Base-by-base conservation (phyloP, 2,113 vertebrate species). In the Rhadina sibilatrix region DNA sequence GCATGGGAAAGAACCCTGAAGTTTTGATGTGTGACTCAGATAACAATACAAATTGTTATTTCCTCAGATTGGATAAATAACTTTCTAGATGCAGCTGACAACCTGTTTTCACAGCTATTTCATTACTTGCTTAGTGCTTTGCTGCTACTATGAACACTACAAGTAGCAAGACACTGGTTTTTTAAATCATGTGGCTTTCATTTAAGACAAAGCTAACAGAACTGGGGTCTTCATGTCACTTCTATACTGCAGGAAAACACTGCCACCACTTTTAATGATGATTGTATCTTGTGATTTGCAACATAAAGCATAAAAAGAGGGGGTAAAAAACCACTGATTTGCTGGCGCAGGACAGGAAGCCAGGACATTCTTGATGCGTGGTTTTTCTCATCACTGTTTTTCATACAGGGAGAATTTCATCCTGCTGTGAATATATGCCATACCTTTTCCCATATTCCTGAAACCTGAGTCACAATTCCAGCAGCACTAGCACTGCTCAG, bases 71-170 rank as follows among this genome's bases (percentile, higher is more conserved):
- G n/a, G 80, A 85, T 63, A 96, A 94, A 75, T 89, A 97, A 91
- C 75, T 94, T 93, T 90, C 57, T 50, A 91, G 81, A 93, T 15
- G 6, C 53, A 86, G 81, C 10, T 92, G 93, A 94, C 94, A 96
- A 94, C 35, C 21, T 93, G 60, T 86, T 95, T 93, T 83, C 89
- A 91, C 83, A 96, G 81, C 37, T 91, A 35, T 16, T 79, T 89
- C 77, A 56, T 72, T 87, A 79, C 76, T 81, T 76, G 10, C 44
- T 89, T 61, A 83, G 68, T 86, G 42, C 46, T 86, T 77, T 90
- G 50, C 30, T 83, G 50, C 38, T 81, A 53, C 75, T 77, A 13
- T 38, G 24, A 93, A 74, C 23, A 46, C 37, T 42, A 27, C 37
- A 91, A 71, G 30, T 33, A 54, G 61, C 7, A 69, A 87, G 44